Base-by-base conservation (phyloP, 1,140 invertebrate species). In the Brachionus sp. region DNA sequence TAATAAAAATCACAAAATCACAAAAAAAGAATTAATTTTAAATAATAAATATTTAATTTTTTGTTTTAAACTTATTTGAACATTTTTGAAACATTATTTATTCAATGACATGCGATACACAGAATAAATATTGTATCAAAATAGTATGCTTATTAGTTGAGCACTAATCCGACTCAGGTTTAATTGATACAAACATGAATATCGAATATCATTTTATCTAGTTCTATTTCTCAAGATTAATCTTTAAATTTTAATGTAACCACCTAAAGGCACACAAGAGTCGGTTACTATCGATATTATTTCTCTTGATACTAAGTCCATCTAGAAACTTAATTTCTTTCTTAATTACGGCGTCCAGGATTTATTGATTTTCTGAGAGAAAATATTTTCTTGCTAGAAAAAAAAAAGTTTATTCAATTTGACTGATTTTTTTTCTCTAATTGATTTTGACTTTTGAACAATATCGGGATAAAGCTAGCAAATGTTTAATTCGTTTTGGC, bases 331-430 rank as follows among this genome's bases (percentile, higher is more conserved):
- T 66, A 33, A 12, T 46, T 66, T 66, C 16, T 66, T 66, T 66
- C 23, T 66, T 66, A 66, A 66, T 66, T 66, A 66, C 25, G 64
- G 33, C 64, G 64, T 66, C 64, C 64, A 66, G 64, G 64, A 66
- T 66, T 66, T 66, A 66, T 66, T 66, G 64, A 66, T 66, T 66
- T 66, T 33, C 33, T 29, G 44, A n/a, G 44, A 29, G 44, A 50
- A 57, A 57, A 19, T 57, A 57, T 57, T 57, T 57, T 57, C 50
- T 57, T 42, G 7, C n/a, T 19, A 19, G n/a, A 19, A 57, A 57
- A 42, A 57, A 57, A 57, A 19, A 57, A 57, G 50, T 57, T 57
- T 57, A 57, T 57, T 57, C 50, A 57, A 57, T 57, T 57, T 57
- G 50, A 57, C 50, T 57, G 50, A n/a, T 19, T 57, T 57, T 57